These are phyloP conservation scores for Pachypanchax playfairii DNA, from an alignment of 2,113 vertebrate genomes.

Conservation along the genomic window DNA sequence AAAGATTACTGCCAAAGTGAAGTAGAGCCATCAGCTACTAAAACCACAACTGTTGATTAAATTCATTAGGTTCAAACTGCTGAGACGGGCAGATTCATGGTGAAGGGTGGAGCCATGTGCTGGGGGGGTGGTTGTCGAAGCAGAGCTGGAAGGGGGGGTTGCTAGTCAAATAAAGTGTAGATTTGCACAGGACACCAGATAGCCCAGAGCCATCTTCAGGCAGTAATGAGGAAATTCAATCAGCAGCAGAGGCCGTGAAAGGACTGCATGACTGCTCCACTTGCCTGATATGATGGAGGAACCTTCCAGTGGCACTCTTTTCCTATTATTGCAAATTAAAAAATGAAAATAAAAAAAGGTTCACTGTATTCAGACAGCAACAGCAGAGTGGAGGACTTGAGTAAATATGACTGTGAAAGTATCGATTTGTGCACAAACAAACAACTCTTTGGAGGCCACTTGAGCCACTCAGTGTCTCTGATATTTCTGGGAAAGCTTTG, in stretches of 20 bases:
- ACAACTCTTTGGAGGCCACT: slow-evolving; percentile 28
- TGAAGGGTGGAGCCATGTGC: slow-evolving; percentile 45
- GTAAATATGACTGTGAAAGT: slow-evolving; percentile 38
- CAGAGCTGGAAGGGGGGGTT: slow-evolving; percentile 15
- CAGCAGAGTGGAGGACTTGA: not conserved
- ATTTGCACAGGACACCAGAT: slow-evolving; percentile 43
- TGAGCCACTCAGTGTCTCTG: slow-evolving; percentile 13
- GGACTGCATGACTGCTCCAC: slow-evolving; percentile 33
- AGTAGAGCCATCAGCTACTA: too few relatives aligned
- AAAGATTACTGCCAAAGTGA: not conserved
- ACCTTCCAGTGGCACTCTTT: slow-evolving; percentile 18
- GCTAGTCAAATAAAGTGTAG: slow-evolving; percentile 47
- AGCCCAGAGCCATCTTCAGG: slow-evolving; percentile 54
- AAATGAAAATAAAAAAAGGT: not conserved
- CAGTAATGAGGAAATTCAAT: slow-evolving; percentile 67
- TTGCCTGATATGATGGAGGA: slow-evolving; percentile 19
- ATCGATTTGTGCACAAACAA: slow-evolving; percentile 21
- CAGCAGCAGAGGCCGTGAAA: slow-evolving; percentile 42
- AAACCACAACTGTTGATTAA: slow-evolving; percentile 41
- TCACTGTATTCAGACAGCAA: slow-evolving; percentile 14
- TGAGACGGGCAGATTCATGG: slow-evolving; percentile 35
- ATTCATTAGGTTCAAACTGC: slow-evolving; percentile 53
- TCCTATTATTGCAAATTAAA: slow-evolving; percentile 1
- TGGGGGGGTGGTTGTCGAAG: not conserved
- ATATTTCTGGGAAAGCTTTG: slow-evolving; percentile 38